phyloP scores from a whole-genome alignment of 2,797 vertebrate genomes.

The Hoplostethus atlanticus region DNA sequence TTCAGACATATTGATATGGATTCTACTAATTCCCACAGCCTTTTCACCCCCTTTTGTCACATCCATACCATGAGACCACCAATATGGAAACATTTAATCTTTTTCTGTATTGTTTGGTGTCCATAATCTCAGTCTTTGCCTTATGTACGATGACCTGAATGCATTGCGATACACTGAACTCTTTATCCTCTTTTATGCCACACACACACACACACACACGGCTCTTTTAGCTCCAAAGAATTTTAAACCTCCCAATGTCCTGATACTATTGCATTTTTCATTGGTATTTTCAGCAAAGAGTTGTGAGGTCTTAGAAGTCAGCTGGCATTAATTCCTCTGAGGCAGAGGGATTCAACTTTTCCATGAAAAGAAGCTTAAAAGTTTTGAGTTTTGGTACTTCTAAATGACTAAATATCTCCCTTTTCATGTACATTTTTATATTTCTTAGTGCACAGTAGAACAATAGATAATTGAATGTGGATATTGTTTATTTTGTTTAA shows the following conservation, averaged over 20 bases:
- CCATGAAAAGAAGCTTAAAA: conserved; percentile 76
- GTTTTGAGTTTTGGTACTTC: conserved; percentile 61
- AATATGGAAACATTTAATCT: conserved; percentile 25
- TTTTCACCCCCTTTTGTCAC: neutral
- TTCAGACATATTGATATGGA: neutral
- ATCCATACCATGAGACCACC: conserved; percentile 19
- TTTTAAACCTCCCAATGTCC: conserved; percentile 77
- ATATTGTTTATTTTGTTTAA: conserved; percentile 28
- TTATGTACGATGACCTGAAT: conserved; percentile 56
- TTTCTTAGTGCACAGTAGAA: conserved; percentile 40
- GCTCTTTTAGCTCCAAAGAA: conserved; percentile 71
- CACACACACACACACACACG: conserved; percentile 26
- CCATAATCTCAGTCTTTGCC: conserved; percentile 57
- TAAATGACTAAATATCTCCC: conserved; percentile 50
- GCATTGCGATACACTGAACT: conserved; percentile 41
- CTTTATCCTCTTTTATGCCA: conserved; percentile 68
- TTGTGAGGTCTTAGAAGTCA: conserved; percentile 82
- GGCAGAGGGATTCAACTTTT: conserved; percentile 70
- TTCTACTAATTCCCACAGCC: neutral
- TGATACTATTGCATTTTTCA: conserved; percentile 76
- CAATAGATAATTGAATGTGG: conserved; percentile 42
- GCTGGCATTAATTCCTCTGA: conserved; percentile 82
- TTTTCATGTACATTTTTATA: conserved; percentile 46
- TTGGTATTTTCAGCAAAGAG: conserved; percentile 82
- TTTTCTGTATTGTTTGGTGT: conserved; percentile 51